phyloP scores from a whole-genome alignment of 2,797 vertebrate species.

The Kryptopterus vitreolus region DNA sequence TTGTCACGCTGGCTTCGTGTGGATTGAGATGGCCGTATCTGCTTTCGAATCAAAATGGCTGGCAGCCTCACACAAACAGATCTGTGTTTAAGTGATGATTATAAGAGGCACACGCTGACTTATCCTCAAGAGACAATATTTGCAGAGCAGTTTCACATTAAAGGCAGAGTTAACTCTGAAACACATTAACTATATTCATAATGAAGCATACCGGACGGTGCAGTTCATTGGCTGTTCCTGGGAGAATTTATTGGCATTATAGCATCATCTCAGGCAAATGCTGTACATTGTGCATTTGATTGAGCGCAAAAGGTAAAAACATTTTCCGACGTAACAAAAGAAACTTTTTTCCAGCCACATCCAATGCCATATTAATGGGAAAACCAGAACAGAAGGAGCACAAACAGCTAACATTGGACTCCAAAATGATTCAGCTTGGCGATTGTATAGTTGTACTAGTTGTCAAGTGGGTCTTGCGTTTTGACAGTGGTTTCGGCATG shows the following conservation, averaged over 20 bases:
- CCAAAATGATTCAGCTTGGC: background rate
- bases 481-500: background rate
- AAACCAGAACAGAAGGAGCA: background rate
- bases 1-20: conserved; percentile 52
- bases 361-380: background rate
- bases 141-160: background rate
- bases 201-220: too few relatives aligned
- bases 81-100: conserved; percentile 38
- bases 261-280: background rate
- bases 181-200: background rate
- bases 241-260: background rate
- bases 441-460: background rate
- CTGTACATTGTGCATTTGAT: too few relatives aligned
- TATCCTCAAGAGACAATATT: conserved; percentile 8
- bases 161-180: background rate
- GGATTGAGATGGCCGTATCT: conserved; percentile 54
- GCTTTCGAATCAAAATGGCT: conserved; percentile 60
- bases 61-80: conserved; percentile 45
- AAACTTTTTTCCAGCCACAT: background rate
- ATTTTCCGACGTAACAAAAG: too few relatives aligned
- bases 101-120: conserved; percentile 1
- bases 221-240: background rate
- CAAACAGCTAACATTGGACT: background rate
- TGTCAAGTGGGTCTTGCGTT: background rate
- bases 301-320: background rate